These are phyloP conservation scores for Polyergus mexicanus DNA, from an alignment of 1,140 invertebrate species.

Conservation along the genomic window DNA sequence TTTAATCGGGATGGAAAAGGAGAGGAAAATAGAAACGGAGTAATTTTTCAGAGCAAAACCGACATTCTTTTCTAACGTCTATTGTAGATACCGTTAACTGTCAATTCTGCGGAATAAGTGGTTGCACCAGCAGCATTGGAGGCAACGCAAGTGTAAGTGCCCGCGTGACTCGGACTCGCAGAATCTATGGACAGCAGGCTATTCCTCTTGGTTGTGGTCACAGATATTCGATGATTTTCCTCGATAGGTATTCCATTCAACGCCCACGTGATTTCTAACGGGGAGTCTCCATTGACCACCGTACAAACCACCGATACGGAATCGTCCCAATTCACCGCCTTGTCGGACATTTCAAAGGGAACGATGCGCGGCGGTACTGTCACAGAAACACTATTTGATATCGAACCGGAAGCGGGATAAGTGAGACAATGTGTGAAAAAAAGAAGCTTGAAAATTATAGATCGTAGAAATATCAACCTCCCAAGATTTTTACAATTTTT, in stretches of 20 bases:
- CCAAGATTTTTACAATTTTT: neutral
- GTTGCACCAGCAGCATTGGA: slow-evolving; percentile 92
- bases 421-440: slow-evolving; percentile 12
- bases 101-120: slow-evolving; percentile 89
- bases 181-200: slow-evolving; percentile 87
- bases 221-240: slow-evolving; percentile 77
- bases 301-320: slow-evolving; percentile 87
- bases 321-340: slow-evolving; percentile 86
- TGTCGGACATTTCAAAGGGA: slow-evolving; percentile 86
- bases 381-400: slow-evolving; percentile 56
- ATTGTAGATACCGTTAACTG: slow-evolving; percentile 90
- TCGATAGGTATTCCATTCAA: slow-evolving; percentile 84
- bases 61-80: slow-evolving; percentile 17
- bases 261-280: slow-evolving; percentile 89
- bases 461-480: neutral
- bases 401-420: slow-evolving; percentile 9
- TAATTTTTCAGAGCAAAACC: slow-evolving; percentile 22
- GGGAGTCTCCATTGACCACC: slow-evolving; percentile 89
- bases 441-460: neutral
- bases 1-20: slow-evolving; percentile 1
- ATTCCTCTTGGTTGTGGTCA: slow-evolving; percentile 86
- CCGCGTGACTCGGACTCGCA: slow-evolving; percentile 88
- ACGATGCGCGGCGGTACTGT: slow-evolving; percentile 86
- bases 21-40: neutral
- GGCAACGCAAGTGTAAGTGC: slow-evolving; percentile 91